A percentile compares a stretch with the other conserved stretches of the same genome.
Conservation (phyloP, 2,113 vertebrate species). For the Lampris incognitus region DNA sequence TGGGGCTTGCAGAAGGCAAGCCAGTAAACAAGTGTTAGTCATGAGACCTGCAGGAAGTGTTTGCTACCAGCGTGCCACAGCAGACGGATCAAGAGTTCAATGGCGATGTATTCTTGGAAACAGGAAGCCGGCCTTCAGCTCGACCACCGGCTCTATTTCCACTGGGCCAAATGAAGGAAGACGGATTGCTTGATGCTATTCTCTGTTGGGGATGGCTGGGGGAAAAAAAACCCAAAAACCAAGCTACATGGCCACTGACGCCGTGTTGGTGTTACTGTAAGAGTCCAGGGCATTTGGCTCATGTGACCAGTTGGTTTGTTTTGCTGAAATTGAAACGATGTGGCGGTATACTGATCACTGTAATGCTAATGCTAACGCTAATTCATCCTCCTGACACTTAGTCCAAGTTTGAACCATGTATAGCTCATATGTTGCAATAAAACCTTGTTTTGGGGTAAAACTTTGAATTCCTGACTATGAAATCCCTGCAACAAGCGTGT, state of each 20-base stretch:
- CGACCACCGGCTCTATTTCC: slow-evolving; percentile 54
- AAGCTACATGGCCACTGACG: slow-evolving; percentile 31
- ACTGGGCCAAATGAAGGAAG: slow-evolving; percentile 53
- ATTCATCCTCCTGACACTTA: no score
- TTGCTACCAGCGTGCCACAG: slow-evolving; percentile 54
- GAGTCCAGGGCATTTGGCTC: neutral
- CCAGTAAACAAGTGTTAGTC: slow-evolving; percentile 70
- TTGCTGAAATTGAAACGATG: no score
- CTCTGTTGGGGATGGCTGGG: neutral
- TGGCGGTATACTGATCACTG: neutral
- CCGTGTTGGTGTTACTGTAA: no score
- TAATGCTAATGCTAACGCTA: no score
- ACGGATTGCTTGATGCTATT: slow-evolving; percentile 9
- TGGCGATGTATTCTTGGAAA: slow-evolving; percentile 77
- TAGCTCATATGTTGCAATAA: no score
- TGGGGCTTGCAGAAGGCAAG: slow-evolving; percentile 40
- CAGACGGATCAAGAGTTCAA: slow-evolving; percentile 66
- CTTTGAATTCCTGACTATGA: no score
- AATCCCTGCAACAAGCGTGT: no score
- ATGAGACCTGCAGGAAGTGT: slow-evolving; percentile 64
- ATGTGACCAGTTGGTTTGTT: no score
- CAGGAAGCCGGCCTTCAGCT: slow-evolving; percentile 64
- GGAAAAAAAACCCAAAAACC: no score
- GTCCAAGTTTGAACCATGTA: no score
- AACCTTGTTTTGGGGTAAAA: no score